phyloP scores from a whole-genome alignment of 2,797 vertebrate species.

The Petrocephalus sullivani region DNA sequence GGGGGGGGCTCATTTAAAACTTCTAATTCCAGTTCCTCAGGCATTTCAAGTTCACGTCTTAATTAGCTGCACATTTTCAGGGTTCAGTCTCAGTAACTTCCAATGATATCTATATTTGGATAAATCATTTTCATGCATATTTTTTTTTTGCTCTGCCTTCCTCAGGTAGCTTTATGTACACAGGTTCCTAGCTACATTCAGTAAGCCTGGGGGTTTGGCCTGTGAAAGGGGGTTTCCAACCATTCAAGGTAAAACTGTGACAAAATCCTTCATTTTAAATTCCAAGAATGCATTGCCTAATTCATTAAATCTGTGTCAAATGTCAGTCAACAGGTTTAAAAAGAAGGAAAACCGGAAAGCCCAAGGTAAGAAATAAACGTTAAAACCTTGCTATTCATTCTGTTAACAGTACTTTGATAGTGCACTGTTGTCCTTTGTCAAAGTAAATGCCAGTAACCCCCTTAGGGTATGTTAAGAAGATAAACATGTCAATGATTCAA shows the following conservation, averaged over 20 bases:
- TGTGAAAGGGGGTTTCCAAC: neutral
- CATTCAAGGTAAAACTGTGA: neutral
- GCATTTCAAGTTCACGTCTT: neutral
- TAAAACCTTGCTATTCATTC: neutral
- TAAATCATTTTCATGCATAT: neutral
- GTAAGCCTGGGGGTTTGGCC: neutral
- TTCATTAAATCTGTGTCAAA: neutral
- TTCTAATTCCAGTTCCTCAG: neutral
- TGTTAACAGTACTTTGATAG: neutral
- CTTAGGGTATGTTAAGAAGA: neutral
- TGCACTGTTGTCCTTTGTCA: neutral
- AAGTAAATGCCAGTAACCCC: neutral
- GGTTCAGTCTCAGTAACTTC: neutral
- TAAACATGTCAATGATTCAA: neutral
- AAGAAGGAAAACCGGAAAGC: neutral
- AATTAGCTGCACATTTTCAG: neutral
- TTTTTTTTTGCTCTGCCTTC: neutral
- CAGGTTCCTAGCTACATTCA: neutral
- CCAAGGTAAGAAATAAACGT: neutral
- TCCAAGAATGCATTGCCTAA: neutral
- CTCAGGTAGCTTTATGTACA: neutral
- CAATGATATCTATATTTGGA: neutral
- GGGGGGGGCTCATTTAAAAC: neutral
- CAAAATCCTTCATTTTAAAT: neutral
- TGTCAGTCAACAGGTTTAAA: neutral